Base-by-base conservation (phyloP, 1,140 invertebrate genomes). In the Latrodectus geometricus region DNA sequence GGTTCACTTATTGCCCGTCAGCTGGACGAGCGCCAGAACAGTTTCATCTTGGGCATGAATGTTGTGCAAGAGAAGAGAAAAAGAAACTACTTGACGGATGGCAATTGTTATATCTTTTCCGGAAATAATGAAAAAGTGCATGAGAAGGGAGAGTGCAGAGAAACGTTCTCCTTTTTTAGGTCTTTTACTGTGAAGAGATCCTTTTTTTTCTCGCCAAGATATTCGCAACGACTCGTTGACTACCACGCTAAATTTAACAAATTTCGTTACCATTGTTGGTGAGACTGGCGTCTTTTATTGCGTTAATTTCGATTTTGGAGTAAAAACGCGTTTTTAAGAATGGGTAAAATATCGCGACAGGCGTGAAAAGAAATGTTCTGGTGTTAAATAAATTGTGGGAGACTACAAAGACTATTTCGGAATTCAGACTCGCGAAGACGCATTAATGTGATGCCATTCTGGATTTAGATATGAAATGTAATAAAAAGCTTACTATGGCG, bases 111-210 rank as follows among this genome's bases (percentile, higher is more conserved):
- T 86, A 86, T 86, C 83, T 86, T 15, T 70, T 17, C 49, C 17
- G 56, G 83, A 86, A 86, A 86, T 78, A 86, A 86, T 86, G 75
- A 86, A 86, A 84, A 82, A 82, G 20, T 61, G 21, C 15, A 76
- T 17, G 49, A 35, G 35, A 35, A 35, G 74, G 35, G 23, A 78
- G 75, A 15, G 74, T 70, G 65, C 48, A 75, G 76, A 77, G 77
- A 50, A 77, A 76, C 65, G 75, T 86, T 78, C 49, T 61, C 50
- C 35, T 35, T 35, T 86, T 49, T 72, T 56, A 84, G 72, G 35
- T 48, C 69, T 61, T 49, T 66, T 69, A 11, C 21, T 15, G 54
- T 78, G n/a, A n/a, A 17, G 49, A 35, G 68, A 69, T 23, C 17
- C 54, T n/a, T 21, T 69, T 69, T 69, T 69, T 65, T 65, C 61